phyloP scores from a whole-genome alignment of 2,888 invertebrate species.

The Drosophila meridionalis region DNA sequence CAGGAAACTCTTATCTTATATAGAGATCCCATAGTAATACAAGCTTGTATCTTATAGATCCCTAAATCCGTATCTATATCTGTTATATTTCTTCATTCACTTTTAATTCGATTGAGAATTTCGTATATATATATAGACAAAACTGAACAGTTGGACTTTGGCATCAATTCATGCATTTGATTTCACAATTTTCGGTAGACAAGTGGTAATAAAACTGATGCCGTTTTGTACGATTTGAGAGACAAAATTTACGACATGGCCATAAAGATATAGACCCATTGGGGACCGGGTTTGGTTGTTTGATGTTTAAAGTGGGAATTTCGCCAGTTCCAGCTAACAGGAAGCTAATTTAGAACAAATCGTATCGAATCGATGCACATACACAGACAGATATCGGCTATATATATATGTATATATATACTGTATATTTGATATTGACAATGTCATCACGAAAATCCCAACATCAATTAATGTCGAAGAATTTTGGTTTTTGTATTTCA shows the following conservation, averaged over 20 bases:
- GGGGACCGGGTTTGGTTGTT: not conserved
- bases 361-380: conserved; percentile 1
- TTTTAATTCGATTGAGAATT: conserved; percentile 7
- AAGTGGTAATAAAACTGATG: conserved; percentile 8
- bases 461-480: conserved; percentile 50
- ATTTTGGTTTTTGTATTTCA: conserved; percentile 23
- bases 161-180: conserved; percentile 14
- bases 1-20: not conserved
- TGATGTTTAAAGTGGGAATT: not conserved
- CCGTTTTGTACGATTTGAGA: not conserved
- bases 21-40: too few species aligned
- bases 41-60: not conserved
- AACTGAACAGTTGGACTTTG: conserved; percentile 3
- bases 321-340: conserved; percentile 16
- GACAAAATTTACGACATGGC: conserved; percentile 7
- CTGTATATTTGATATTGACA: conserved; percentile 6
- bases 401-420: not conserved
- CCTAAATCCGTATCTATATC: not conserved
- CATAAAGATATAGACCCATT: not conserved
- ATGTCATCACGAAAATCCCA: conserved; percentile 29
- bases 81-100: not conserved
- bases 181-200: conserved; percentile 5
- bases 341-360: conserved; percentile 24
- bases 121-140: not conserved
- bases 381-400: not conserved